Conservation (phyloP, 1,140 invertebrate species). For the Calephelis nemesis region DNA sequence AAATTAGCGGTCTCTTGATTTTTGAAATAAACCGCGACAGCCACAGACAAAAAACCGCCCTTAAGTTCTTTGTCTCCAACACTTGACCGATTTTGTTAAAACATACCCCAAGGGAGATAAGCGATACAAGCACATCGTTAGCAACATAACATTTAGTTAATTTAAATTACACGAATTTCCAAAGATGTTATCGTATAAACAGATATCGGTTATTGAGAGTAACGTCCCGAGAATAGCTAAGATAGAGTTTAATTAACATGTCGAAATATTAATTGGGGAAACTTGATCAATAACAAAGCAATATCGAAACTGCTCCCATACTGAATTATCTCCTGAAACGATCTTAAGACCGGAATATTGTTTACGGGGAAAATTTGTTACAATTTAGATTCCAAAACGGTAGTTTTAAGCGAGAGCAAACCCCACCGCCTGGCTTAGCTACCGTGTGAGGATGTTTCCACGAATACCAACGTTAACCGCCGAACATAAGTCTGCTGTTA, state of each 20-base stretch:
- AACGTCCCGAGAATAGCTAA: constrained; percentile 1
- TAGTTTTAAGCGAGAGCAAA: too few species aligned
- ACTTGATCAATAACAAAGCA: constrained; percentile 11
- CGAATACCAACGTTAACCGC: too few species aligned
- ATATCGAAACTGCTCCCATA: constrained; percentile 2
- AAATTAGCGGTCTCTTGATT: too few species aligned
- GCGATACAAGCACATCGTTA: not conserved
- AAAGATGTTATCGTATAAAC: constrained; percentile 8
- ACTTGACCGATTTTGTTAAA: too few species aligned
- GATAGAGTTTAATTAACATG: constrained; percentile 8
- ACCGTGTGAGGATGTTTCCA: too few species aligned
- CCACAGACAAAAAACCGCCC: too few species aligned
- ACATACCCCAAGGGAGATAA: too few species aligned
- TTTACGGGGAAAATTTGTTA: not conserved
- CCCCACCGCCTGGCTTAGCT: too few species aligned
- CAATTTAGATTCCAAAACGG: not conserved
- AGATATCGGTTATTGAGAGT: not conserved
- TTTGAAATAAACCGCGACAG: too few species aligned
- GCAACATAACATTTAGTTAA: not conserved
- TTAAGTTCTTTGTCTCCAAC: too few species aligned
- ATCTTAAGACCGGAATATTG: not conserved
- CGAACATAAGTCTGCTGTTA: too few species aligned
- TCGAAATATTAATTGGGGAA: constrained; percentile 11
- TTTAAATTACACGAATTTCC: constrained; percentile 10
- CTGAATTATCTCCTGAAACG: not conserved